Conservation (phyloP, 2,113 vertebrate genomes). For the Antechinus flavipes region DNA sequence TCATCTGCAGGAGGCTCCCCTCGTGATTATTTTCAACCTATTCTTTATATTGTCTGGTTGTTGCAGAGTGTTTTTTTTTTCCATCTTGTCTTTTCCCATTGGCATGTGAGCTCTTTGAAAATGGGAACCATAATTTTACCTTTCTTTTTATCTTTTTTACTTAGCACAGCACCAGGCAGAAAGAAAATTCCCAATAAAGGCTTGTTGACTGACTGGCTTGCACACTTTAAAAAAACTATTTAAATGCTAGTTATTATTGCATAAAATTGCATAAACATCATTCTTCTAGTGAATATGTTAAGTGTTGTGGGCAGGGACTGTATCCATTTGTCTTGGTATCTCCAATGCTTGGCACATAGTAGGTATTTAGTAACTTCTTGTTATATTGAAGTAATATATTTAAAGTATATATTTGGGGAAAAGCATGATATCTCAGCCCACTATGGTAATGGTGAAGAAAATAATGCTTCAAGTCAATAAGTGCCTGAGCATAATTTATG, state of each 20-base stretch:
- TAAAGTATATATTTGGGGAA: neutral
- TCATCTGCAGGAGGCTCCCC: neutral
- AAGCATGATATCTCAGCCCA: neutral
- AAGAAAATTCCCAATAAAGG: neutral
- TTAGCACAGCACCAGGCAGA: neutral
- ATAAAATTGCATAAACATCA: neutral
- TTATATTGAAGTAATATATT: neutral
- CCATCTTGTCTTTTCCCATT: neutral
- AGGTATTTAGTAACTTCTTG: neutral
- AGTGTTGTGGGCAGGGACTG: neutral
- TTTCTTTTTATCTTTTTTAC: neutral
- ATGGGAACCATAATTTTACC: neutral
- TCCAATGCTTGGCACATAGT: neutral
- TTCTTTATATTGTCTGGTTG: neutral
- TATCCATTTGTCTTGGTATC: neutral
- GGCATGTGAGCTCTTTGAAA: neutral
- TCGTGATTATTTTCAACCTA: neutral
- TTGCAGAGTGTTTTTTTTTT: too few species aligned
- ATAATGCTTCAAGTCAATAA: neutral
- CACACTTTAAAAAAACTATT: neutral
- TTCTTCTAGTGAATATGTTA: neutral
- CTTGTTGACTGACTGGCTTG: neutral
- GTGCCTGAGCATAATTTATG: neutral
- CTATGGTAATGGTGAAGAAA: neutral
- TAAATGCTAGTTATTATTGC: neutral